Percentiles rank a stretch among this genome's conserved stretches.
These are phyloP conservation scores for Drosophila mauritiana DNA, from an alignment of 1,140 invertebrate genomes.

Conservation along the genomic window DNA sequence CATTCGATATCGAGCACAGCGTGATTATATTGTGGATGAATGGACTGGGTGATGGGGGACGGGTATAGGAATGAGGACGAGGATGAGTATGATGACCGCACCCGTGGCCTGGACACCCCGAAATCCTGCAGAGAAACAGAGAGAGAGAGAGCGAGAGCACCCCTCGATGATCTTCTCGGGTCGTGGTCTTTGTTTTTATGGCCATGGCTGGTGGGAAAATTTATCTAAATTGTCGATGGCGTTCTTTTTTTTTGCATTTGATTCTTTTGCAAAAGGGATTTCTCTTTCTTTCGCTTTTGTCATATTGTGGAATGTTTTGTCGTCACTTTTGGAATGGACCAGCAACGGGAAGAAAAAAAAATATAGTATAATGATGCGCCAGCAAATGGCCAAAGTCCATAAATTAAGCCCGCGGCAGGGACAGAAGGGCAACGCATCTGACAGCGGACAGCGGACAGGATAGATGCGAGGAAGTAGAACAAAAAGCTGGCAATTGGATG, in stretches of 20 bases:
- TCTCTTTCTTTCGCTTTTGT: conserved; percentile 70
- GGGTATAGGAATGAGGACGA: conserved; percentile 10
- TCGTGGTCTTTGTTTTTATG: conserved; percentile 77
- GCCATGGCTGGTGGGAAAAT: conserved; percentile 84
- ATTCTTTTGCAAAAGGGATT: conserved; percentile 68
- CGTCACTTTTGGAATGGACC: conserved; percentile 75
- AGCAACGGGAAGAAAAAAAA: conserved; percentile 19
- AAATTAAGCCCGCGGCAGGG: conserved; percentile 68
- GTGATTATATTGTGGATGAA: conserved; percentile 53
- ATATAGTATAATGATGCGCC: conserved; percentile 54
- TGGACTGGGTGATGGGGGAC: conserved; percentile 8
- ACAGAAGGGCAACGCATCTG: conserved; percentile 41
- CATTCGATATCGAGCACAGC: conserved; percentile 80
- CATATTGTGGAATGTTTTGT: conserved; percentile 85
- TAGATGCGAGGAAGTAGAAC: conserved; percentile 65
- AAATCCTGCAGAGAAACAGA: conserved; percentile 12
- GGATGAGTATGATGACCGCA: conserved; percentile 52
- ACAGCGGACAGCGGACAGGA: conserved; percentile 73
- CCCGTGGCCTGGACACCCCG: conserved; percentile 57
- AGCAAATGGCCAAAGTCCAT: conserved; percentile 80
- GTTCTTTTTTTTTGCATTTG: conserved; percentile 54
- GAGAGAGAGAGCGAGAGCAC: conserved; percentile 35
- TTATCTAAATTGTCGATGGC: conserved; percentile 84
- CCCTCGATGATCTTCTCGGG: conserved; percentile 67
- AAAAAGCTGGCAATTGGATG: conserved; percentile 79